Percentiles rank a stretch among this genome's conserved stretches.
phyloP scores from a whole-genome alignment of 2,888 invertebrate genomes.

The Oscheius sp. region DNA sequence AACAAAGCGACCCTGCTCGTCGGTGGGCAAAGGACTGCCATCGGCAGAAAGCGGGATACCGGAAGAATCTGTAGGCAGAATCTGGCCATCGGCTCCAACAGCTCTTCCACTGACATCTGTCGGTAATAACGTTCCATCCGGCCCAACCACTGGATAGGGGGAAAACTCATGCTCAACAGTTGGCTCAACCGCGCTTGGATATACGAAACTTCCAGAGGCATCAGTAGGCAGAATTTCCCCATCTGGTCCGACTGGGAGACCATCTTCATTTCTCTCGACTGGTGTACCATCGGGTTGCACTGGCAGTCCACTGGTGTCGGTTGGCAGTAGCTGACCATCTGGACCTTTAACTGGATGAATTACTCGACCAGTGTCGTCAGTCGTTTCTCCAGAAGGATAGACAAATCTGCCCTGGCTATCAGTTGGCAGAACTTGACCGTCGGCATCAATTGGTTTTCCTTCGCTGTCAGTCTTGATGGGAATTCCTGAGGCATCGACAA shows the following conservation, averaged over 20 bases:
- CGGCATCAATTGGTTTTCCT: constrained; percentile 46
- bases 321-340: not conserved
- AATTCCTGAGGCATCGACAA: constrained; percentile 32
- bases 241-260: constrained; percentile 31
- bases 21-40: constrained; percentile 7
- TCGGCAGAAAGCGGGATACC: not conserved
- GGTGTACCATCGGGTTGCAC: constrained; percentile 44
- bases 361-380: constrained; percentile 40
- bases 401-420: constrained; percentile 49
- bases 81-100: constrained; percentile 45
- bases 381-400: constrained; percentile 40
- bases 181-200: constrained; percentile 29
- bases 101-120: constrained; percentile 24
- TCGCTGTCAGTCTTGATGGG: constrained; percentile 45
- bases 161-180: constrained; percentile 29
- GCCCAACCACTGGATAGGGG: constrained; percentile 39
- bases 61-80: constrained; percentile 38
- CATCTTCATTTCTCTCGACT: constrained; percentile 53
- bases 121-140: constrained; percentile 48
- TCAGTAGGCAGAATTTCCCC: constrained; percentile 50
- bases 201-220: constrained; percentile 41
- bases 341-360: constrained; percentile 12
- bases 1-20: constrained; percentile 24
- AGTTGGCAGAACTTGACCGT: constrained; percentile 55
- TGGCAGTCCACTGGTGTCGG: constrained; percentile 2